phyloP scores from a whole-genome alignment of 2,797 vertebrate genomes.

The Neopelma chrysocephalum region DNA sequence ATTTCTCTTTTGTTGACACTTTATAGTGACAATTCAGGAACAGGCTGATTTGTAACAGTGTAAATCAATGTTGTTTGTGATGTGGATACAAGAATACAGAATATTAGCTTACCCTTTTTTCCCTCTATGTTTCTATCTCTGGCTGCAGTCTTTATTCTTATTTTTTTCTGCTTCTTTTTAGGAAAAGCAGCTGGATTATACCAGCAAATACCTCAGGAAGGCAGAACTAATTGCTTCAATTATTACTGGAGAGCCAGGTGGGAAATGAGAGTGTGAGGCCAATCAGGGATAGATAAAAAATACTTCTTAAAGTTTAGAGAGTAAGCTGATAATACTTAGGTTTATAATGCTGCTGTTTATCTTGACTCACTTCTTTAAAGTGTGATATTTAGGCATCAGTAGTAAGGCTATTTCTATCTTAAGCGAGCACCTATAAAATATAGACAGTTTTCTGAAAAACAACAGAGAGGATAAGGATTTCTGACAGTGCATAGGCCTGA shows the following conservation, averaged over 20 bases:
- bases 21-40: neutral
- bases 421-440: neutral
- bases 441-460: neutral
- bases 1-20: neutral
- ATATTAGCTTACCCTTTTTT: neutral
- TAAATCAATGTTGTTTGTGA: neutral
- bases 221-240: neutral
- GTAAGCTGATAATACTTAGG: neutral
- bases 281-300: neutral
- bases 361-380: neutral
- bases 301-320: neutral
- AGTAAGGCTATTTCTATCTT: neutral
- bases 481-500: neutral
- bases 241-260: constrained; percentile 27
- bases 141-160: neutral
- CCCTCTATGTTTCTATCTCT: neutral
- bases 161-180: constrained; percentile 30
- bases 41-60: neutral
- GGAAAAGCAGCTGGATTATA: constrained; percentile 6
- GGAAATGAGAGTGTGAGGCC: neutral
- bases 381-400: neutral
- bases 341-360: neutral
- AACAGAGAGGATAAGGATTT: neutral
- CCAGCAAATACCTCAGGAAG: neutral
- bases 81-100: neutral